A percentile compares a stretch with the other conserved stretches of the same genome.
These are phyloP conservation scores for Gorsachius goisagi DNA, from an alignment of 2,113 vertebrate genomes.

Conservation along the genomic window DNA sequence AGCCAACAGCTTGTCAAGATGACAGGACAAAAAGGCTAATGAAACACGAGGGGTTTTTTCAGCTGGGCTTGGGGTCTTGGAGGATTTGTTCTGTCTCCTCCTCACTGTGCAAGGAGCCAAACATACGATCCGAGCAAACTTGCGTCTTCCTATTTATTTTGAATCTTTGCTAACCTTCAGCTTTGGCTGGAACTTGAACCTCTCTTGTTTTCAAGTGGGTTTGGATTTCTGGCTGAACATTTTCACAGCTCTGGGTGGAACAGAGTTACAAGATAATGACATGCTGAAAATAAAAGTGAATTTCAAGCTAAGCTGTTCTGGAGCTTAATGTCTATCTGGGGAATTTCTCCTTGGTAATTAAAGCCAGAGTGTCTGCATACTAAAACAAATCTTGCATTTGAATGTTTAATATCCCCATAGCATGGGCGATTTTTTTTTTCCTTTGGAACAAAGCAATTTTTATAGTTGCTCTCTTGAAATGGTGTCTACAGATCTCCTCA, in stretches of 20 bases:
- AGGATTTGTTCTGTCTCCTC: background rate
- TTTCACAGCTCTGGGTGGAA: conserved; percentile 55
- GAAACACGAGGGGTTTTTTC: background rate
- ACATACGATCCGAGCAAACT: background rate
- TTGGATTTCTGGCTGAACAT: conserved; percentile 53
- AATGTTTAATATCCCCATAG: conserved; percentile 58
- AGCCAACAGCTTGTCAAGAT: background rate
- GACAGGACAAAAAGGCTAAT: background rate
- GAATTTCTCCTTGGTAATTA: conserved; percentile 65
- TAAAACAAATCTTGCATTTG: conserved; percentile 54
- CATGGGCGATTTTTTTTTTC: background rate
- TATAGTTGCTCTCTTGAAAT: conserved; percentile 10
- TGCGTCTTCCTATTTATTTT: background rate
- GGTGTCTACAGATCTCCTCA: background rate
- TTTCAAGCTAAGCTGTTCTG: background rate
- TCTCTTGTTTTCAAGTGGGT: conserved; percentile 13
- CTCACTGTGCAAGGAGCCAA: background rate
- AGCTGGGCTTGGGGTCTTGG: background rate
- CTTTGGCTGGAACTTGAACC: conserved; percentile 24
- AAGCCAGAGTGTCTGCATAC: conserved; percentile 48
- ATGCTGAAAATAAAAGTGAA: conserved; percentile 27
- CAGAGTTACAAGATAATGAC: conserved; percentile 21
- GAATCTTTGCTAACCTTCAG: background rate
- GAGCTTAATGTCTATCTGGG: conserved; percentile 19
- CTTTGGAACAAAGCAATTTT: conserved; percentile 31